Conservation (phyloP, 1,140 invertebrate species). For the Zaprionus taronus region DNA sequence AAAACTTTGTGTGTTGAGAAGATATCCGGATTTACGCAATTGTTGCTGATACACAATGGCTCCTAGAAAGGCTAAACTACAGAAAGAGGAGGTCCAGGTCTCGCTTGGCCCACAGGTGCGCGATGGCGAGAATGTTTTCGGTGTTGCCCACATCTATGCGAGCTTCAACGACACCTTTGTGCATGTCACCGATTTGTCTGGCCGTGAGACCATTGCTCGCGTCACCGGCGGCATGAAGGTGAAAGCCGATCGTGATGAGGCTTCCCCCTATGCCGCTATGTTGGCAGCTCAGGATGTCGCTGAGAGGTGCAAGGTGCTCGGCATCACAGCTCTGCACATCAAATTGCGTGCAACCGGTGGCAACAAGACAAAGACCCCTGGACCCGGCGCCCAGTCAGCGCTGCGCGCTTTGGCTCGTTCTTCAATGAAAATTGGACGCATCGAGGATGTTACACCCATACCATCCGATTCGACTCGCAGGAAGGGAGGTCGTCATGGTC, state of each 20-base stretch:
- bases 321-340: slow-evolving; percentile 99
- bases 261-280: slow-evolving; percentile 99
- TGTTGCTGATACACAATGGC: slow-evolving; percentile 90
- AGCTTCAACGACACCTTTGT: slow-evolving; percentile 99
- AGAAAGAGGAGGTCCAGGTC: slow-evolving; percentile 98
- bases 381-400: slow-evolving; percentile 99
- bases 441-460: slow-evolving; percentile 99
- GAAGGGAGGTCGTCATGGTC: slow-evolving; percentile 99
- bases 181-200: slow-evolving; percentile 99
- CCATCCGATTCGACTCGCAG: slow-evolving; percentile 99
- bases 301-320: slow-evolving; percentile 98
- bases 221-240: slow-evolving; percentile 99
- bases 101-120: slow-evolving; percentile 98
- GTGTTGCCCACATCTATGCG: slow-evolving; percentile 99
- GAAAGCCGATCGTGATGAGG: slow-evolving; percentile 99
- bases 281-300: slow-evolving; percentile 99
- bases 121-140: slow-evolving; percentile 99
- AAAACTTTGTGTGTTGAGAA: not conserved
- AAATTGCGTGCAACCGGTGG: slow-evolving; percentile 99
- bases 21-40: too few relatives aligned
- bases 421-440: slow-evolving; percentile 99
- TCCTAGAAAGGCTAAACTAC: slow-evolving; percentile 98
- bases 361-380: slow-evolving; percentile 98
- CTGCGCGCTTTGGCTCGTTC: slow-evolving; percentile 98
- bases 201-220: slow-evolving; percentile 98